Evolutionary conservation across 2,888 invertebrate genomes (phyloP).

Genomic region (Coleophora deauratella): DNA sequence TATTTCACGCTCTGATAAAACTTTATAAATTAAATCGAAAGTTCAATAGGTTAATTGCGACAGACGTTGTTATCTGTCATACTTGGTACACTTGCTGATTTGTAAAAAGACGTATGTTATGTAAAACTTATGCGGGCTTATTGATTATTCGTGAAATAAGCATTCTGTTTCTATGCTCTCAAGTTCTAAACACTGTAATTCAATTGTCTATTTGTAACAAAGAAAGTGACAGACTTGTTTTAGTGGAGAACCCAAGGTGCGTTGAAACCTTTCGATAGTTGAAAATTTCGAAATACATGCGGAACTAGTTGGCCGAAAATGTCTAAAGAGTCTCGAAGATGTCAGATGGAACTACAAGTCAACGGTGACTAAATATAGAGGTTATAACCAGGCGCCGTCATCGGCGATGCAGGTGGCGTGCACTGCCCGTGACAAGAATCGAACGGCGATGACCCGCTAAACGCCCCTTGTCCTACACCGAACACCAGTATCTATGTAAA

Average conservation of each 20-base stretch:
- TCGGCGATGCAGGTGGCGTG: conserved; percentile 58
- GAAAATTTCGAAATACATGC: no score
- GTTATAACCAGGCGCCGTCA: conserved; percentile 47
- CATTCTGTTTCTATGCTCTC: no score
- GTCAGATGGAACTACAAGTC: background rate
- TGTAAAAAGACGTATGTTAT: conserved; percentile 39
- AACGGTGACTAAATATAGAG: conserved; percentile 15
- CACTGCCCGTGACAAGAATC: conserved; percentile 57
- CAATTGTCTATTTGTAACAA: no score
- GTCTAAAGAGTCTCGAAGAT: background rate
- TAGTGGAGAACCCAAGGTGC: no score
- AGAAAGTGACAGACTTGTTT: no score
- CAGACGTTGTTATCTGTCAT: conserved; percentile 25
- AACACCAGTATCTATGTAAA: background rate
- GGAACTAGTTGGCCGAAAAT: no score
- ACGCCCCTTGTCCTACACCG: conserved; percentile 31
- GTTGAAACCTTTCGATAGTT: background rate
- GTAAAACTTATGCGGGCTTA: conserved; percentile 48
- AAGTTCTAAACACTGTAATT: no score
- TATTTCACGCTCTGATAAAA: background rate
- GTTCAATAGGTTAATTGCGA: conserved; percentile 4
- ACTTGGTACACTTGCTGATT: conserved; percentile 10
- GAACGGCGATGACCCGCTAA: conserved; percentile 48
- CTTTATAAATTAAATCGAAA: conserved; percentile 1
- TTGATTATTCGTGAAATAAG: conserved; percentile 17